Evolutionary conservation across 2,888 invertebrate genomes (phyloP), one percentile per base, ranked within the genome.

Genomic region (Lasioglossum zephyrum): DNA sequence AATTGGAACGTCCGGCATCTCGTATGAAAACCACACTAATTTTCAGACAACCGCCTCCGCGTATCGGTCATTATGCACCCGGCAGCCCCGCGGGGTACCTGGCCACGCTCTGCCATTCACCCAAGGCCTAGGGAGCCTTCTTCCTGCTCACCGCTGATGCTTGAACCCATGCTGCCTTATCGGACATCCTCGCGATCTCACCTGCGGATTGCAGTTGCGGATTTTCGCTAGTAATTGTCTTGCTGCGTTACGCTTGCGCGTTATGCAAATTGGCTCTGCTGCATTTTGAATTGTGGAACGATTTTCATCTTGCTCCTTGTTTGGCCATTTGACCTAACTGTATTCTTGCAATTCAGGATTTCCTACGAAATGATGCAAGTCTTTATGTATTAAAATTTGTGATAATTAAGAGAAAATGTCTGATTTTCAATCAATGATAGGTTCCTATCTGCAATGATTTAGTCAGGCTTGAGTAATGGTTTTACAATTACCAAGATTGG

Each of bases 11-110:
- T 82, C 82, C 86, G 72, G 81, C 66, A 70, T 79, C 81, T 74
- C 82, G 84, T 75, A 85, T 77, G 86, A 87, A 90, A 89, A 88
- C 80, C 82, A 83, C 86, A 82, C 86, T 89, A 86, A 90, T 89
- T 89, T 88, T 82, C 85, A 83, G 77, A 77, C 41, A 66, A 36
- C 66, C 66, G 72, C 79, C 77, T 69, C 78, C 74, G 70, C 73
- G 57, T 31, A 74, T 74, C 73, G 77, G 69, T 86, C 86, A 87
- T 88, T 85, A 77, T 69, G 39, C 47, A 26, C 57, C 53, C 41
- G 44, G 16, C 11, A 44, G 39, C 73, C n/a, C 90, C 57, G 79
- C 85, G 84, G 85, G 87, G 44, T 8, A 85, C 63, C 84, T 6
- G 57, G 41, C 60, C 66, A 3, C 5, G 26, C n/a, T 53, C 26